Evolutionary conservation across 2,888 invertebrate genomes (phyloP).

Genomic region (Oithona nana): DNA sequence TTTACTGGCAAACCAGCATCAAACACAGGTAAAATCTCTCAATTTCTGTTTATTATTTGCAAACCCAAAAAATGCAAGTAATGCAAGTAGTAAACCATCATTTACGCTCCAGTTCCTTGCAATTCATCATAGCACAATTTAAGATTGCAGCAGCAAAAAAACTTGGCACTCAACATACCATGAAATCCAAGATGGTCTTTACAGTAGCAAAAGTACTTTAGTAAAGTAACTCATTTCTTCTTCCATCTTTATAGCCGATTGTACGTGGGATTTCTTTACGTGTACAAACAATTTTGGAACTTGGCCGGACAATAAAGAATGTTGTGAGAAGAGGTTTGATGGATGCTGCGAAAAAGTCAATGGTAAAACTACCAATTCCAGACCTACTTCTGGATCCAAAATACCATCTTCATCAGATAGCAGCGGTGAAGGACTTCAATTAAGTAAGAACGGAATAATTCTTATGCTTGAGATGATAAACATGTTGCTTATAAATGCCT

Average conservation of each 20-base stretch:
- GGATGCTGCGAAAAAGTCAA: constrained; percentile 5
- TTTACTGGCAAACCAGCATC: constrained; percentile 7
- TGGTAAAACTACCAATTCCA: not conserved
- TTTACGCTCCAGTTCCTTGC: too few species aligned
- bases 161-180: too few species aligned
- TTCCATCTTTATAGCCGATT: constrained; percentile 6
- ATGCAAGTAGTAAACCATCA: too few species aligned
- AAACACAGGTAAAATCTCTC: not conserved
- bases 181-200: too few species aligned
- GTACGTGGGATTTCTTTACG: constrained; percentile 15
- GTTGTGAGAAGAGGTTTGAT: constrained; percentile 6
- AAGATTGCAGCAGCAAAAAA: too few species aligned
- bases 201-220: too few species aligned
- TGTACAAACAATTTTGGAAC: constrained; percentile 9
- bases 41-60: too few species aligned
- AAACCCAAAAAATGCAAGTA: too few species aligned
- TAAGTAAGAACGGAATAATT: not conserved
- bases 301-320: constrained; percentile 9
- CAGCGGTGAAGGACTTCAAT: not conserved
- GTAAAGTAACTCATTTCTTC: too few species aligned
- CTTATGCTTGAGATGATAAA: not conserved
- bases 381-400: not conserved
- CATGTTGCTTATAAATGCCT: not conserved
- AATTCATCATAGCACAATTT: too few species aligned
- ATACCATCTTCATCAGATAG: not conserved